Evolutionary conservation across 1,140 invertebrate species (phyloP), one percentile per base, ranked within the genome.

Genomic region (Archivesica marissinica): DNA sequence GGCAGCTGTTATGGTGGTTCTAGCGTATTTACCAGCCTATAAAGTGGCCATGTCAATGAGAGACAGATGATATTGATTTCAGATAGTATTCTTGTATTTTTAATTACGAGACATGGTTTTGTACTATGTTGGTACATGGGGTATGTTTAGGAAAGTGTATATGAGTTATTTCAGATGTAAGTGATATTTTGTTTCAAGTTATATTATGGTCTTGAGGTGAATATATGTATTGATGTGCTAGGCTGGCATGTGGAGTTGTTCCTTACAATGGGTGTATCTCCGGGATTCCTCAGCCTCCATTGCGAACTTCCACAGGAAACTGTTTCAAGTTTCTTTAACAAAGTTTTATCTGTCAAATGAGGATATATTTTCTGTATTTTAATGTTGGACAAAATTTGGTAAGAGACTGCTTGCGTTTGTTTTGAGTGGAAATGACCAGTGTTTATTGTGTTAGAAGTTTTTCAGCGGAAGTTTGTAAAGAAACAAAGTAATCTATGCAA

Each of bases 1-100:
- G 38, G 77, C 77, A 79, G 77, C 77, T 79, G 77, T 76, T 15
- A 61, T 77, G 33, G 54, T 33, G 54, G 56, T 79, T n/a, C 38
- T 79, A 30, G 25, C 25, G 52, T 76, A 76, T 52, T 47, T 79
- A 79, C 39, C 38, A 20, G 0, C 17, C 61, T 66, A 66, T 66
- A 68, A 39, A 59, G 25, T 4, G 25, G 17, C 38, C 35, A 28
- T n/a, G 4, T 25, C 13, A 9, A 25, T 44, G 15, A 50, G 6
- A 11, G 9, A 20, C 54, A n/a, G n/a, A 0, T 52, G 15, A 20
- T 76, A 56, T 56, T 56, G 50, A 76, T 56, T 76, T 56, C 59
- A 47, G 68, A 50, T 47, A 68, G 2, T 28, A 74, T 61, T 9
- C 28, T n/a, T 28, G 17, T 25, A 15, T 11, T 13, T 61, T 23